Evolutionary conservation across 2,888 invertebrate species (phyloP).

Genomic region (Piscicola geometra): DNA sequence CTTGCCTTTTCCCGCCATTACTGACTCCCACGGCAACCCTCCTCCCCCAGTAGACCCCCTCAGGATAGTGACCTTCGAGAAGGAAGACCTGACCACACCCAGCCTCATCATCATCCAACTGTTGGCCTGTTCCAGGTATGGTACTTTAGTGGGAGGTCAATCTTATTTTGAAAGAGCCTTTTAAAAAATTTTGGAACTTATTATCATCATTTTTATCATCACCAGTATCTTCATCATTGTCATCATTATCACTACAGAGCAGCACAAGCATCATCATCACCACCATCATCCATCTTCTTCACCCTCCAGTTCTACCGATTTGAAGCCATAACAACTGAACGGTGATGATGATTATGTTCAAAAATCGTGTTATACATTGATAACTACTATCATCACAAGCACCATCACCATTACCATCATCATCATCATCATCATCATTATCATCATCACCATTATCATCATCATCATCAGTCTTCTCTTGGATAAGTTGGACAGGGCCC

Average conservation of each 20-base stretch:
- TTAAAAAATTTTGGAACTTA: too few species aligned
- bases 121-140: conserved; percentile 56
- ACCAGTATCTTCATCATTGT: neutral
- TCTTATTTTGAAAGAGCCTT: too few species aligned
- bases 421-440: too few species aligned
- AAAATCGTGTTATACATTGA: too few species aligned
- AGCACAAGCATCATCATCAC: neutral
- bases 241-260: neutral
- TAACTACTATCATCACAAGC: too few species aligned
- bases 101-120: conserved; percentile 59
- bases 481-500: neutral
- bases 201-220: too few species aligned
- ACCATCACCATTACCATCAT: too few species aligned
- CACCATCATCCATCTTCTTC: conserved; percentile 54
- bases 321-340: conserved; percentile 57
- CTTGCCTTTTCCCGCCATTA: neutral
- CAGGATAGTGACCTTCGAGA: conserved; percentile 46
- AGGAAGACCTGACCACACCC: conserved; percentile 54
- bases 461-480: too few species aligned
- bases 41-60: neutral
- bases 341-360: conserved; percentile 46
- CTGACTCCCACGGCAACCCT: neutral
- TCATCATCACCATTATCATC: too few species aligned
- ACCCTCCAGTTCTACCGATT: conserved; percentile 60
- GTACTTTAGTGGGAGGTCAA: too few species aligned